These are phyloP conservation scores for Platygyra sinensis DNA, from an alignment of 64 coral and sea anemone species.

Conservation along the genomic window DNA sequence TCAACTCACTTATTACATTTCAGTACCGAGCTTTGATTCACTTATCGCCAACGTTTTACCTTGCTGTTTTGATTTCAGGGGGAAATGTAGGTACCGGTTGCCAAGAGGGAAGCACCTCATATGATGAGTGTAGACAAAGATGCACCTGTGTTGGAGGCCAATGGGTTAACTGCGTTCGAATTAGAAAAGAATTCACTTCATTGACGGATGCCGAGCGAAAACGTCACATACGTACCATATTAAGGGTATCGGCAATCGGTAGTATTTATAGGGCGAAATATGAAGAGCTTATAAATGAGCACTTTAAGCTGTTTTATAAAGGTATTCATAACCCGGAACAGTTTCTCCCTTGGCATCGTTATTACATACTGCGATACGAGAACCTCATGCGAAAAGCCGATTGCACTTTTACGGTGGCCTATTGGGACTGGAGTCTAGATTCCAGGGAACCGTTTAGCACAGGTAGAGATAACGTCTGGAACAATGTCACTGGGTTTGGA, in stretches of 20 bases:
- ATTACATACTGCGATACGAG: constrained; percentile 59
- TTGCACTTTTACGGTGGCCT: constrained; percentile 51
- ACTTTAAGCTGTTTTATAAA: background rate
- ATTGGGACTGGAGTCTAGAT: too few relatives aligned
- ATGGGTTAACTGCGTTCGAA: constrained; percentile 22
- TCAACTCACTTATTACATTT: too few relatives aligned
- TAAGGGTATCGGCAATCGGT: background rate
- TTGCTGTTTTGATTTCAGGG: too few relatives aligned
- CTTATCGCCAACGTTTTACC: too few relatives aligned
- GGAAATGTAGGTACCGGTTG: too few relatives aligned
- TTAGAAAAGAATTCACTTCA: constrained; percentile 61
- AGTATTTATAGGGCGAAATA: background rate
- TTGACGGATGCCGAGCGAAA: constrained; percentile 26
- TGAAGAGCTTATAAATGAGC: background rate
- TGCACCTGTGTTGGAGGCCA: constrained; percentile 17
- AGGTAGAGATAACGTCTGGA: too few relatives aligned
- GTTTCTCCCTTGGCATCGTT: constrained; percentile 68
- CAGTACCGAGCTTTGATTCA: too few relatives aligned
- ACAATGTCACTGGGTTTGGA: too few relatives aligned
- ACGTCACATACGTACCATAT: constrained; percentile 16
- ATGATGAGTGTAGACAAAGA: constrained; percentile 52
- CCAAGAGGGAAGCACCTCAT: background rate
- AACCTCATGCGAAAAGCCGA: constrained; percentile 54
- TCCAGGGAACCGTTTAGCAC: too few relatives aligned
- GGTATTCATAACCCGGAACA: background rate